Evolutionary conservation across 2,113 vertebrate species (phyloP), one percentile per base, ranked within the genome.

Genomic region (Grallaria varia): DNA sequence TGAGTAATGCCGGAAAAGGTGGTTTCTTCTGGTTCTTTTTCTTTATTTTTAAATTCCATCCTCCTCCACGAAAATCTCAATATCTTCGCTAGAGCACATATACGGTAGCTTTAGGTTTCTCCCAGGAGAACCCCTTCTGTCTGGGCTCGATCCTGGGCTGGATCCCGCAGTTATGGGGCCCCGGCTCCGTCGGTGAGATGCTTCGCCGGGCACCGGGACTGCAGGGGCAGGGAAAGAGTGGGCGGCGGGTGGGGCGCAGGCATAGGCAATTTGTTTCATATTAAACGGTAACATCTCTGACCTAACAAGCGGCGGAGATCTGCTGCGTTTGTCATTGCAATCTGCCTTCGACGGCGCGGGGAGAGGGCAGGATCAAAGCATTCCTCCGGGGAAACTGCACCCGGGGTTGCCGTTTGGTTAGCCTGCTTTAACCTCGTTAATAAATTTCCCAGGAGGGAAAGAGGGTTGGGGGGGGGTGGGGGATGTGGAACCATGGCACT

Each of bases 281-380:
- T 97, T 93, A 96, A 83, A 58, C 76, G 74, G 87, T 67, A 62
- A 59, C 91, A 80, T 94, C 83, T 39, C 84, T 58, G 80, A 52
- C 77, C 77, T 72, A 96, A 94, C 83, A 78, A 89, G 63, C 30
- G 37, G 66, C 66, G n/a, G 69, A 67, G 66, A 53, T 95, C 62
- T 84, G 94, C 53, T 68, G 93, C 85, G 71, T 96, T 97, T 96
- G 95, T 96, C 95, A 82, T 69, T 95, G 76, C 76, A 80, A 92
- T 97, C 62, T 67, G 71, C 92, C 94, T 92, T 87, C 93, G 74
- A 86, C 95, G 90, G 49, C 71, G 92, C 64, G 85, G 73, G 83
- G 75, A 84, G 58, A 73, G 86, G 85, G 91, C 72, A 94, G 82
- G 97, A 98, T 99, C 98, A 99, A 99, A 99, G 98, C 99, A 99